phyloP scores from a whole-genome alignment of 2,113 vertebrate genomes.

The Atherinomorus stipes region DNA sequence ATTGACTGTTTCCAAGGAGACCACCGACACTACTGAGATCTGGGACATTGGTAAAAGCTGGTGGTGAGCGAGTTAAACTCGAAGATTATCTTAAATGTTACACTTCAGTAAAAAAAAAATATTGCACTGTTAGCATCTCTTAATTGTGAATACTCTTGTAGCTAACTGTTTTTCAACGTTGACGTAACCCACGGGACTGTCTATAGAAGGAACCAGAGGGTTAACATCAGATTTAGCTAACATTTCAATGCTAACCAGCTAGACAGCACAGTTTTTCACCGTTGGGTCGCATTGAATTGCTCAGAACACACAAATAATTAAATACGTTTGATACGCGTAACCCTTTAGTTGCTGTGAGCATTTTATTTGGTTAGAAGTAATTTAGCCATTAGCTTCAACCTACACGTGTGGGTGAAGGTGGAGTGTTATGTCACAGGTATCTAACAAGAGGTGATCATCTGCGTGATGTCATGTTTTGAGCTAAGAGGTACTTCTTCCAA shows the following conservation, averaged over 20 bases:
- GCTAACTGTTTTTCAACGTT: background rate
- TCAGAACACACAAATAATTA: too few relatives aligned
- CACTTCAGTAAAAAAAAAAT: background rate
- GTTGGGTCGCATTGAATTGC: background rate
- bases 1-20: slow-evolving; percentile 72
- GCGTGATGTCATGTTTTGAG: background rate
- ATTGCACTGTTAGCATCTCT: background rate
- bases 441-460: background rate
- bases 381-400: background rate
- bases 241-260: slow-evolving; percentile 46
- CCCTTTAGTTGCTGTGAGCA: background rate
- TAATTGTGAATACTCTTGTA: background rate
- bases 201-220: slow-evolving; percentile 10
- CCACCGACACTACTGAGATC: slow-evolving; percentile 32
- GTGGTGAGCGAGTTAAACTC: slow-evolving; percentile 40
- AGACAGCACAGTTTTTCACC: background rate
- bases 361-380: background rate
- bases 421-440: slow-evolving; percentile 5
- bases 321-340: background rate
- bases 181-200: background rate
- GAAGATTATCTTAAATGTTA: background rate
- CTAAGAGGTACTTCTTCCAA: background rate
- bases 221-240: slow-evolving; percentile 32
- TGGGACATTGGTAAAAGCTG: slow-evolving; percentile 20
- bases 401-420: background rate